Evolutionary conservation across 2,888 invertebrate species (phyloP), one percentile per base, ranked within the genome.

Genomic region (Epinotia ramella): DNA sequence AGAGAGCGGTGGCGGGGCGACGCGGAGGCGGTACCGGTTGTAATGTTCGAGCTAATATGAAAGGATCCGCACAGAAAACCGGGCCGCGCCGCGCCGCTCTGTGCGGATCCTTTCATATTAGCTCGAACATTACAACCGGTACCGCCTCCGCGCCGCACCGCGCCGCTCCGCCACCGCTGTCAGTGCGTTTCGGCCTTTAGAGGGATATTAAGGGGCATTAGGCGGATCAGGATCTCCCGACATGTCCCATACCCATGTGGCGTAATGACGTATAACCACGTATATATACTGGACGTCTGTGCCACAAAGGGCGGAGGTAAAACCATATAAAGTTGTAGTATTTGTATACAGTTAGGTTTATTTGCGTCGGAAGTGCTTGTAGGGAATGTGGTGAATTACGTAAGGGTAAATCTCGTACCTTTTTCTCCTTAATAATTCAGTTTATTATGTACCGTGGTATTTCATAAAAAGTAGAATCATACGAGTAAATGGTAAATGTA

Each of bases 131-230:
- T n/a, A n/a, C n/a, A n/a, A n/a, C n/a, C n/a, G n/a, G n/a, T n/a
- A n/a, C n/a, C n/a, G n/a, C n/a, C n/a, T n/a, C n/a, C n/a, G n/a
- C n/a, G n/a, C n/a, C n/a, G n/a, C n/a, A n/a, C n/a, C n/a, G n/a
- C n/a, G n/a, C n/a, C n/a, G n/a, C n/a, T n/a, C n/a, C n/a, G n/a
- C n/a, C n/a, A n/a, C n/a, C n/a, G n/a, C n/a, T n/a, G n/a, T n/a
- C n/a, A n/a, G n/a, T n/a, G n/a, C n/a, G n/a, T n/a, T n/a, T n/a
- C n/a, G n/a, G n/a, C n/a, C n/a, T n/a, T n/a, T n/a, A 80, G 78
- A 67, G 74, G 78, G 79, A 79, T 79, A 81, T 81, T 81, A 80
- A 77, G 64, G 78, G 79, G 78, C 80, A 81, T 82, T 81, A 82
- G 81, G 76, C 69, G 79, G 70, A 79, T 80, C 78, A 64, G 59